Evolutionary conservation across 1,140 invertebrate species (phyloP), one percentile per base, ranked within the genome.

Genomic region (Caenorhabditis brenneri): DNA sequence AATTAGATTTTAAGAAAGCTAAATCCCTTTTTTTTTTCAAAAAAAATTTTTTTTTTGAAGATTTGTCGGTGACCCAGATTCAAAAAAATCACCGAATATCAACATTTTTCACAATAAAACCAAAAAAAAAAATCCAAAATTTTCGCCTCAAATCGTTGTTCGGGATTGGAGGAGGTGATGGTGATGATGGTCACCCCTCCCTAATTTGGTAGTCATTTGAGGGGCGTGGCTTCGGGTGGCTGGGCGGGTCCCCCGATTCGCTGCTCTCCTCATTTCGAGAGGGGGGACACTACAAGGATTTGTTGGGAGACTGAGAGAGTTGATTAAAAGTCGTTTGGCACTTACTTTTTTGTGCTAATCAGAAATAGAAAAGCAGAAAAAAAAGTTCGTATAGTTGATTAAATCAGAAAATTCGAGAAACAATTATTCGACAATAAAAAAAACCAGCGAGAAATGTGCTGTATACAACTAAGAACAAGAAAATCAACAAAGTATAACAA

Each of bases 191-290:
- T 31, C 12, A 22, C 29, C 22, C 55, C 31, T n/a, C n/a, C n/a
- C 65, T 74, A 74, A 74, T 74, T 74, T 74, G 65, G 65, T 74
- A 74, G 65, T 46, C 65, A 74, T 74, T 36, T 74, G 53, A 27
- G 12, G 65, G 65, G 65, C 65, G 65, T 12, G n/a, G 65, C 65
- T 10, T 27, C 48, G 15, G 15, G 36, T 19, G 60, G 60, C 60
- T 22, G 65, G 65, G 65, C 65, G 65, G 33, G 60, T 12, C 12
- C 24, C 15, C 19, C 65, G 65, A 74, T 74, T 74, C 65, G 65
- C 27, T 24, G 65, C 36, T 74, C 60, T 7, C 10, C 31, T 33
- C 31, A 65, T 15, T 24, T n/a, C 9, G 1, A 29, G 22, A 5
- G 10, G 10, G 55, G 7, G 22, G n/a, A 36, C 29, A 36, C 19